A percentile compares a stretch with the other conserved stretches of the same genome.
Evolutionary conservation across 2,797 vertebrate genomes (phyloP).

Genomic region (Halcyon smyrnensis): DNA sequence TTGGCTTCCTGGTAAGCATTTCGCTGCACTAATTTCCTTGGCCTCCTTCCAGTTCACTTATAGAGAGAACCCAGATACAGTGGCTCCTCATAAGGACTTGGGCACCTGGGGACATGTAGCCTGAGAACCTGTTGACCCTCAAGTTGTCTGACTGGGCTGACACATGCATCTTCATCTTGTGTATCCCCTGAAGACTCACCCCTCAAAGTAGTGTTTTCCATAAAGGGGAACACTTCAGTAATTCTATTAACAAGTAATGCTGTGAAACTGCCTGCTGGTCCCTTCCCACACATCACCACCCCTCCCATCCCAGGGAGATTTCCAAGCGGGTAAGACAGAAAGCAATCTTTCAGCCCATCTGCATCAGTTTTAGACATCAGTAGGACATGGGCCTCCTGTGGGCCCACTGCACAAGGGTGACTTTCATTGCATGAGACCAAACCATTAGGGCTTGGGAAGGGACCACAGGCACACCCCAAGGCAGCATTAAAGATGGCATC

Average conservation of each 20-base stretch:
- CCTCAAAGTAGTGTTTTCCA: conserved; percentile 8
- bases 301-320: background rate
- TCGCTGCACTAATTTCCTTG: conserved; percentile 25
- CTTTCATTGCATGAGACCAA: background rate
- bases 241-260: background rate
- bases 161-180: conserved; percentile 36
- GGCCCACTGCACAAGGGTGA: background rate
- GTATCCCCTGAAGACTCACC: conserved; percentile 39
- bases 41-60: conserved; percentile 27
- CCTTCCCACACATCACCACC: conserved; percentile 39
- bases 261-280: conserved; percentile 50
- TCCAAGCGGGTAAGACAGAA: background rate
- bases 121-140: conserved; percentile 62
- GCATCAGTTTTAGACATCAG: background rate
- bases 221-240: conserved; percentile 12
- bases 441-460: background rate
- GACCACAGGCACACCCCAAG: background rate
- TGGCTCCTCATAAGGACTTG: conserved; percentile 16
- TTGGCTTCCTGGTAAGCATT: conserved; percentile 44
- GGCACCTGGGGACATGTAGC: conserved; percentile 52
- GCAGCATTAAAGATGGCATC: background rate
- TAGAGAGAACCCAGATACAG: conserved; percentile 34
- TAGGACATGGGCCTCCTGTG: background rate
- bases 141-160: background rate
- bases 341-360: background rate